phyloP scores from a whole-genome alignment of 2,888 invertebrate species.

The Aphrophora alni region DNA sequence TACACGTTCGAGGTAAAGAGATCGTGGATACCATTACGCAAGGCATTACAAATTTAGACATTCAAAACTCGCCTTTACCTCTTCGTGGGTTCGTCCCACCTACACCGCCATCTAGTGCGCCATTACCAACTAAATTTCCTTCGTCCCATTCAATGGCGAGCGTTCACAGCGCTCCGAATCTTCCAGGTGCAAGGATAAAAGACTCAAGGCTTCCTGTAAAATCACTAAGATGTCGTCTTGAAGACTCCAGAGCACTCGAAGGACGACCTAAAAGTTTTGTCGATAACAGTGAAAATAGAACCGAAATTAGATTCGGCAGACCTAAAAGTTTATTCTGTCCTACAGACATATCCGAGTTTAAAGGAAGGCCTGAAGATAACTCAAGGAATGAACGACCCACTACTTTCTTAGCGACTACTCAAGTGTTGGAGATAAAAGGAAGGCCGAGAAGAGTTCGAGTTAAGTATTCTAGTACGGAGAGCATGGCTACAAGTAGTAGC shows the following conservation, averaged over 20 bases:
- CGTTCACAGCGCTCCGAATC: conserved; percentile 72
- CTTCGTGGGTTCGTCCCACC: conserved; percentile 61
- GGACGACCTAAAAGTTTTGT: conserved; percentile 33
- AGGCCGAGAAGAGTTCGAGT: conserved; percentile 64
- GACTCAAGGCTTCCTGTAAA: conserved; percentile 77
- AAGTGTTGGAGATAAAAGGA: conserved; percentile 68
- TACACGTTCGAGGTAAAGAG: conserved; percentile 15
- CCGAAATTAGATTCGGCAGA: conserved; percentile 12
- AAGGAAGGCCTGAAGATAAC: conserved; percentile 26
- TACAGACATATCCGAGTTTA: conserved; percentile 30
- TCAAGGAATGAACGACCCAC: conserved; percentile 19
- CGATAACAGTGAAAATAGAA: conserved; percentile 20
- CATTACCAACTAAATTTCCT: conserved; percentile 74
- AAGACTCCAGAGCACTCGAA: conserved; percentile 37
- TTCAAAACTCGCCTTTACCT: conserved; percentile 31
- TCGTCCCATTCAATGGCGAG: conserved; percentile 68
- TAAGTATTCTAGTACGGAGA: conserved; percentile 81
- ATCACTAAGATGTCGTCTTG: conserved; percentile 55
- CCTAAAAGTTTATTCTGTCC: conserved; percentile 31
- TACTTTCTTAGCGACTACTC: too few species aligned
- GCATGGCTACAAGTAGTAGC: conserved; percentile 82
- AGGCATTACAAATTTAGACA: conserved; percentile 42
- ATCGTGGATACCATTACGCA: conserved; percentile 39
- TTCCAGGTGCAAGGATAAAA: conserved; percentile 62
- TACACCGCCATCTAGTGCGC: conserved; percentile 85